Evolutionary conservation across 2,113 vertebrate species (phyloP), one percentile per base, ranked within the genome.

Genomic region (Tretioscincus oriximinensis): DNA sequence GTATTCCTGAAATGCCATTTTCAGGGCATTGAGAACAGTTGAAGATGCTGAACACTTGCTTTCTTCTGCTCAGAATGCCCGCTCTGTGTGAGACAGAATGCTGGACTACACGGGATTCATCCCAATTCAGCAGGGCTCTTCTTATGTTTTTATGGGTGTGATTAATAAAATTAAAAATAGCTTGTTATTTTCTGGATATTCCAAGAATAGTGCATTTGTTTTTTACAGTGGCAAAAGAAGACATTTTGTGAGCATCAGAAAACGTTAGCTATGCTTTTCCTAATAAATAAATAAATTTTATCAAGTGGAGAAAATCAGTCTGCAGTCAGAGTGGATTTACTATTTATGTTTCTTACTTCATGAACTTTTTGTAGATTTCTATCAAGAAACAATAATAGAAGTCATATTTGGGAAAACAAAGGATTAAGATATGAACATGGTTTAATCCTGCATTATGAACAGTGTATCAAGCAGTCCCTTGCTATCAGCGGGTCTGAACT

Each of bases 151-250:
- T 41, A 41, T 41, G 35, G 35, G 5, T 41, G 87, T 87, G 91
- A 87, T 91, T 85, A 91, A 72, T 45, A 54, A 47, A 29, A 66
- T 85, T 82, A 66, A 90, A 88, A 88, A 83, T 79, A 84, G 67
- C 69, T 63, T 11, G 26, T 83, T 14, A 26, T 2, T 77, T 68
- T 81, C 16, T 83, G 68, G 87, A 89, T 65, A 74, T 78, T 77
- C 85, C 78, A 86, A 65, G 80, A n/a, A 85, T 77, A 87, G 64
- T 64, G 79, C 66, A 72, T 77, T 85, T 81, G 71, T 77, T 92
- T 84, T 77, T 90, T 88, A 86, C 77, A 86, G 18, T 20, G 29
- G 12, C 80, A 85, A 61, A 64, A 84, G 73, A 73, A 73, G 28
- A 51, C 70, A 11, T 80, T 86, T 58, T 60, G 7, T 75, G 87